Percentiles rank a stretch among this genome's conserved stretches.
Evolutionary conservation across 2,888 invertebrate genomes (phyloP).

Genomic region (Hirtodrosophila histrioides): DNA sequence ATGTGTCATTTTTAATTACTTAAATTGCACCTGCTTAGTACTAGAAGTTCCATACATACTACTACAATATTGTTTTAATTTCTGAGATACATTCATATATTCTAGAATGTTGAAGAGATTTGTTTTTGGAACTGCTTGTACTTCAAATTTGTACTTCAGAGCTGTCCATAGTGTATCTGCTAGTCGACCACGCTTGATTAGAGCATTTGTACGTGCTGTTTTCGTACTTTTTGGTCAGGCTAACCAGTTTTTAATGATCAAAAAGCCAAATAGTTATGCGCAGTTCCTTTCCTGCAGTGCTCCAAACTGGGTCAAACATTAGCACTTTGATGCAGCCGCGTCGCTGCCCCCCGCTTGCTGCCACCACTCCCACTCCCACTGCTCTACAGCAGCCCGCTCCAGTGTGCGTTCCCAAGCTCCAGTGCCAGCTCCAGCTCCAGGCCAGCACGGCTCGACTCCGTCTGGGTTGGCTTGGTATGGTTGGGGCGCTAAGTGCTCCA

Average conservation of each 20-base stretch:
- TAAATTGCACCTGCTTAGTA: too few relatives aligned
- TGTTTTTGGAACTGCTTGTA: too few relatives aligned
- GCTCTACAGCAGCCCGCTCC: neutral
- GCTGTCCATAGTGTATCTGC: too few relatives aligned
- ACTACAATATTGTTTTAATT: too few relatives aligned
- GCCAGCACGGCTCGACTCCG: conserved; percentile 6
- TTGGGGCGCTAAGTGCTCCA: conserved; percentile 71
- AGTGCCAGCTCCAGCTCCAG: conserved; percentile 15
- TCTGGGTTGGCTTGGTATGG: conserved; percentile 29
- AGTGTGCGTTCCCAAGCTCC: conserved; percentile 18
- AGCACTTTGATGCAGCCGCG: conserved; percentile 64
- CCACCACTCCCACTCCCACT: too few relatives aligned
- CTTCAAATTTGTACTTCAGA: too few relatives aligned
- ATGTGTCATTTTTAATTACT: too few relatives aligned
- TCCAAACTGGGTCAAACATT: conserved; percentile 77
- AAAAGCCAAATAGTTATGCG: conserved; percentile 60
- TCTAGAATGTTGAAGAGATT: too few relatives aligned
- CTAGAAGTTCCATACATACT: too few relatives aligned
- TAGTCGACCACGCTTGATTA: too few relatives aligned
- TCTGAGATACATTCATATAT: too few relatives aligned
- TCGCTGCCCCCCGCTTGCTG: conserved; percentile 4
- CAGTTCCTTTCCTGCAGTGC: conserved; percentile 75
- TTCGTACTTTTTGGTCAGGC: conserved; percentile 36
- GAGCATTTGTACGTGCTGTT: neutral
- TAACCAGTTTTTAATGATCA: conserved; percentile 82